Percentiles rank a stretch among this genome's conserved stretches.
Conservation (phyloP, 2,888 invertebrate species). For the Herminia tarsipennalis region DNA sequence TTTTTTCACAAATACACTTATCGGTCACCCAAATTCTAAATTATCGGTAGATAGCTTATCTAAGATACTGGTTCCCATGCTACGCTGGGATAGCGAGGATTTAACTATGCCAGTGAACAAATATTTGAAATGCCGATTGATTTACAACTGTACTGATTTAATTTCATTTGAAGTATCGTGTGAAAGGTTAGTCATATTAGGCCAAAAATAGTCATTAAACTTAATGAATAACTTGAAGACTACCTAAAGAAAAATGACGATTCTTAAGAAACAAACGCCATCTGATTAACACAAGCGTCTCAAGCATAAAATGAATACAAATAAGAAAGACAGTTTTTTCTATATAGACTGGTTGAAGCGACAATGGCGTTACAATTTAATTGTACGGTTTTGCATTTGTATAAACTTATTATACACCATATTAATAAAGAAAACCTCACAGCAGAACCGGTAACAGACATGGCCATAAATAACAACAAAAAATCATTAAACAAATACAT, state of each 20-base stretch:
- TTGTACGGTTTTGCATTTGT: no score
- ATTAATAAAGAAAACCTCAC: background rate
- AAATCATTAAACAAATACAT: slow-evolving; percentile 17
- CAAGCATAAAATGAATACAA: no score
- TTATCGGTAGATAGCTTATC: slow-evolving; percentile 38
- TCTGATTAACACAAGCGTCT: no score
- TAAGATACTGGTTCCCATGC: slow-evolving; percentile 49
- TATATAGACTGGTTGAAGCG: no score
- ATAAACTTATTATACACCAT: no score
- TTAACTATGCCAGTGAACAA: slow-evolving; percentile 28
- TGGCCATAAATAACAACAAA: slow-evolving; percentile 31
- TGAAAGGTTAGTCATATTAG: slow-evolving; percentile 15
- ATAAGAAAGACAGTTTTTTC: no score
- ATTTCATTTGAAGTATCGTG: slow-evolving; percentile 43
- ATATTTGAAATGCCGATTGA: slow-evolving; percentile 38
- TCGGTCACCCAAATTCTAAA: slow-evolving; percentile 50
- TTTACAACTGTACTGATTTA: slow-evolving; percentile 44
- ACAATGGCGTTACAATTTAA: no score
- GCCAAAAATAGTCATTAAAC: background rate
- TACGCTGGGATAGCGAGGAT: slow-evolving; percentile 26
- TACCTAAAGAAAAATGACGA: no score
- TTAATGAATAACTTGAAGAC: no score
- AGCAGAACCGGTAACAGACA: background rate
- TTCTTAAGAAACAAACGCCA: no score
- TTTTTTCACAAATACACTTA: slow-evolving; percentile 37